A percentile compares a stretch with the other conserved stretches of the same genome.
Evolutionary conservation across 2,113 vertebrate genomes (phyloP).

Genomic region (Oxyruncus cristatus): DNA sequence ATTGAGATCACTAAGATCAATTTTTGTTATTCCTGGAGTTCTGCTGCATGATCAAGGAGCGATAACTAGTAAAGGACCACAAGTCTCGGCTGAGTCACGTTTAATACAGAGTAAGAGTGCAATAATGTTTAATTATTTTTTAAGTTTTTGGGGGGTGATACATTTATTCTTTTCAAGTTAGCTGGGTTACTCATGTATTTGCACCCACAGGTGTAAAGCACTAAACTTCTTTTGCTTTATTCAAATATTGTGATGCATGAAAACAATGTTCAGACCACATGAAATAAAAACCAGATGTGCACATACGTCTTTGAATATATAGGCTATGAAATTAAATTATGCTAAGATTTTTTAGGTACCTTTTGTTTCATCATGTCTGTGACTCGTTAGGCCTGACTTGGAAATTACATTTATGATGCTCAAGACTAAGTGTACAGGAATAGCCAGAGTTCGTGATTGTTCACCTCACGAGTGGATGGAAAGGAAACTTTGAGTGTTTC

Average conservation of each 20-base stretch:
- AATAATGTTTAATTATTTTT: not conserved
- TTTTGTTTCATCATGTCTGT: not conserved
- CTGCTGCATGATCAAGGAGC: not conserved
- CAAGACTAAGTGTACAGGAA: not conserved
- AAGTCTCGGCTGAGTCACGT: not conserved
- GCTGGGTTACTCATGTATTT: not conserved
- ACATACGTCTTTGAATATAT: not conserved
- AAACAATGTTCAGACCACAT: not conserved
- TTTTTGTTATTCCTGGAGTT: not conserved
- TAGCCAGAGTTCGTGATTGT: not conserved
- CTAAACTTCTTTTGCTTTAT: not conserved
- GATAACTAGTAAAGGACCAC: not conserved
- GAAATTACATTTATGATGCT: not conserved
- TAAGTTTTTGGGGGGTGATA: accelerated
- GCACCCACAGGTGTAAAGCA: not conserved
- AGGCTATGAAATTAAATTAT: not conserved
- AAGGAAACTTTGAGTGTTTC: not conserved
- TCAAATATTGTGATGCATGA: not conserved
- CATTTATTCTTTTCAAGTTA: not conserved
- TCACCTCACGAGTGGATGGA: not conserved
- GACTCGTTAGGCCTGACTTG: not conserved
- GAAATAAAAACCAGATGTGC: not conserved
- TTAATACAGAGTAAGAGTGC: not conserved
- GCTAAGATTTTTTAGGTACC: not conserved
- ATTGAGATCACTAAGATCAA: not conserved